These are phyloP conservation scores for Butorides virescens DNA, from an alignment of 2,113 vertebrate species.

Conservation along the genomic window DNA sequence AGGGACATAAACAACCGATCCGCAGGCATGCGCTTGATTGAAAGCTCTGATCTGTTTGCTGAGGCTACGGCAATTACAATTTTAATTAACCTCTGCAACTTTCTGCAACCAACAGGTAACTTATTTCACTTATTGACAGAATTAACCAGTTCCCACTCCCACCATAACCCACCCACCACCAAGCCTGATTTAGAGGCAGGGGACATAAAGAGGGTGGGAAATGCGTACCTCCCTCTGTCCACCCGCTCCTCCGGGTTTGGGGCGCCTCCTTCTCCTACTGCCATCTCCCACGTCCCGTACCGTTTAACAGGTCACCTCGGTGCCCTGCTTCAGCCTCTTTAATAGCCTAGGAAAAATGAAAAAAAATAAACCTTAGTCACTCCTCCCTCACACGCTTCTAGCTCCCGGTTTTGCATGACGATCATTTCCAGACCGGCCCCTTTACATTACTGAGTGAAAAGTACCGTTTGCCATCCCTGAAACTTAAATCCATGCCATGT, in stretches of 20 bases:
- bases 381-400: neutral
- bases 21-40: neutral
- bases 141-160: neutral
- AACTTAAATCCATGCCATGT: neutral
- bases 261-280: neutral
- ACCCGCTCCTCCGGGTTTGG: neutral
- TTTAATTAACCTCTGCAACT: slow-evolving; percentile 53
- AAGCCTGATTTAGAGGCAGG: neutral
- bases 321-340: neutral
- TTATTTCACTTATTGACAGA: slow-evolving; percentile 1
- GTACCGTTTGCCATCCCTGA: neutral
- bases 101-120: neutral
- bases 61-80: neutral
- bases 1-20: neutral
- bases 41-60: neutral
- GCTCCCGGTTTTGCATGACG: neutral
- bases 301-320: neutral
- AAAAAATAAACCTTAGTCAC: neutral
- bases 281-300: neutral
- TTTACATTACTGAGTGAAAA: neutral
- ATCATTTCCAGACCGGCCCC: neutral
- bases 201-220: neutral
- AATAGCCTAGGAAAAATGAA: neutral
- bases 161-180: neutral
- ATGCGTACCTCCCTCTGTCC: neutral